Conservation (phyloP, 1,140 invertebrate genomes). For the Sitodiplosis mosellana region DNA sequence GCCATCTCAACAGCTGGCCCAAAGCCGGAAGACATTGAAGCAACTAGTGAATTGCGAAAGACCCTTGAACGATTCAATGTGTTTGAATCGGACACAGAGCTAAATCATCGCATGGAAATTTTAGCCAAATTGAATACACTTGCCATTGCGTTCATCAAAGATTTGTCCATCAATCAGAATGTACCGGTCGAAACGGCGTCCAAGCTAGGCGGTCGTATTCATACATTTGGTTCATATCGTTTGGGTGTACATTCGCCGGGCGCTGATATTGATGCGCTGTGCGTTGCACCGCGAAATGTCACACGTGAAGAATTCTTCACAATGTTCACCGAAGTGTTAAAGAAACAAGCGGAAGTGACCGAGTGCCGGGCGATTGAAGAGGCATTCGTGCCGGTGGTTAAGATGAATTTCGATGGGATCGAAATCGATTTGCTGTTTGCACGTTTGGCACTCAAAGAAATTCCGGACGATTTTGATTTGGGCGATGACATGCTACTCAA, state of each 20-base stretch:
- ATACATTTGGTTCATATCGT: constrained; percentile 94
- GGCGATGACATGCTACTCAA: constrained; percentile 81
- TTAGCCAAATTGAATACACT: constrained; percentile 71
- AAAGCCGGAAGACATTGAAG: constrained; percentile 63
- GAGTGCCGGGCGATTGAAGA: constrained; percentile 68
- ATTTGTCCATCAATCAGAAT: constrained; percentile 71
- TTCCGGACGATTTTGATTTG: constrained; percentile 69
- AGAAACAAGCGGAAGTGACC: constrained; percentile 67
- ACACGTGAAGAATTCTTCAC: constrained; percentile 86
- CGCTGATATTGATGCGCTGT: constrained; percentile 97
- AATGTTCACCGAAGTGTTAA: constrained; percentile 83
- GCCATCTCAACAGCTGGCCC: constrained; percentile 79
- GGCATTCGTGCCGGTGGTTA: constrained; percentile 98
- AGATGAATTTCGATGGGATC: constrained; percentile 98
- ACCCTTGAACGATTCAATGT: constrained; percentile 72
- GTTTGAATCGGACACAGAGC: constrained; percentile 78
- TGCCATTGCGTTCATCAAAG: constrained; percentile 82
- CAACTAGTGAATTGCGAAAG: constrained; percentile 68
- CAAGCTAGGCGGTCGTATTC: constrained; percentile 90
- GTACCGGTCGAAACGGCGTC: constrained; percentile 74
- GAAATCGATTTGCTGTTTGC: constrained; percentile 98
- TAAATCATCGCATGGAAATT: constrained; percentile 74
- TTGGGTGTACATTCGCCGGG: constrained; percentile 87
- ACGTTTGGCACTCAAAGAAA: constrained; percentile 77
- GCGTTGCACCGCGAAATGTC: constrained; percentile 92